Percentiles rank a stretch among this genome's conserved stretches.
Evolutionary conservation across 2,797 vertebrate species (phyloP).

Genomic region (Parotocinclus haroldoi): DNA sequence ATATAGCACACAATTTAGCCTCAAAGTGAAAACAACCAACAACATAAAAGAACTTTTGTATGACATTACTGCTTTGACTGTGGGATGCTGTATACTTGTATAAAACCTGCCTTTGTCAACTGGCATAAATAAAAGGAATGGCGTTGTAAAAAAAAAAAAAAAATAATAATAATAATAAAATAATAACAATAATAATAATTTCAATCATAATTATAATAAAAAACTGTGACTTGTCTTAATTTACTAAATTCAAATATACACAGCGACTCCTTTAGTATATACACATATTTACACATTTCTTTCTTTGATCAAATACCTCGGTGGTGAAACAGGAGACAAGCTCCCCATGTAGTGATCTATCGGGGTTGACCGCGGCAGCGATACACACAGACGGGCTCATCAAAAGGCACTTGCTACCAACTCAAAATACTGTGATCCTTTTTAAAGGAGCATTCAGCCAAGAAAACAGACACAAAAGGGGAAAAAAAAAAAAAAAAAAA

Average conservation of each 20-base stretch:
- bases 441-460: constrained; percentile 55
- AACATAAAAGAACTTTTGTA: constrained; percentile 66
- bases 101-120: constrained; percentile 81
- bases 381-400: constrained; percentile 67
- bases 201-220: constrained; percentile 54
- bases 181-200: constrained; percentile 70
- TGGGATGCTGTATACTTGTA: constrained; percentile 71
- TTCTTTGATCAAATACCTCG: constrained; percentile 84
- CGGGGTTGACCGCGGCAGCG: constrained; percentile 71
- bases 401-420: constrained; percentile 97
- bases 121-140: constrained; percentile 91
- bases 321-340: constrained; percentile 70
- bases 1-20: constrained; percentile 67
- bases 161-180: constrained; percentile 64
- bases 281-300: constrained; percentile 89
- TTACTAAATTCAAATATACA: constrained; percentile 99
- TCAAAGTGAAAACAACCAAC: constrained; percentile 61
- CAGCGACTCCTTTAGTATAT: constrained; percentile 98
- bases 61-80: constrained; percentile 74
- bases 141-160: constrained; percentile 78
- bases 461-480: constrained; percentile 43
- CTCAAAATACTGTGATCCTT: constrained; percentile 78
- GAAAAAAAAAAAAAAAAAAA: constrained; percentile 39
- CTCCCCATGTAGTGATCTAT: constrained; percentile 56
- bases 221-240: constrained; percentile 85